Conservation (phyloP, 2,888 invertebrate species). For the Ornithoptera alexandrae region DNA sequence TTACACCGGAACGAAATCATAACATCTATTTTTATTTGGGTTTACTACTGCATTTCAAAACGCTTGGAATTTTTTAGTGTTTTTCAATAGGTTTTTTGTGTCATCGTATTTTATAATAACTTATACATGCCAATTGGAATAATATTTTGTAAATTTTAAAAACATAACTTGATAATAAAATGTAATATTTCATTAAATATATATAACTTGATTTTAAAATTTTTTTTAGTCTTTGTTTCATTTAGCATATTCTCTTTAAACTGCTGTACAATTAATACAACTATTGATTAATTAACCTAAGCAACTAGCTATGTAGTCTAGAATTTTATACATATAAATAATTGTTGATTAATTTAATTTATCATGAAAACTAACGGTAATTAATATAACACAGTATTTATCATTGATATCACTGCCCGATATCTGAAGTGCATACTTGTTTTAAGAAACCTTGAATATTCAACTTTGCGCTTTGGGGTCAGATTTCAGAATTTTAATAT, state of each 20-base stretch:
- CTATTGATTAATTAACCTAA: background rate
- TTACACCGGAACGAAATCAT: conserved; percentile 63
- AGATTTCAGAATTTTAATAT: conserved; percentile 1
- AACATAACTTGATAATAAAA: too few species aligned
- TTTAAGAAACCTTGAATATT: background rate
- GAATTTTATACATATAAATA: background rate
- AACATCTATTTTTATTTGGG: conserved; percentile 49
- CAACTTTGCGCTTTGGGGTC: background rate
- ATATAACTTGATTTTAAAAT: too few species aligned
- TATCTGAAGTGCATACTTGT: background rate
- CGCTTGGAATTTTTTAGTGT: conserved; percentile 1
- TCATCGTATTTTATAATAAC: too few species aligned
- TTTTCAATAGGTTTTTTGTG: background rate
- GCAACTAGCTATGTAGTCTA: background rate
- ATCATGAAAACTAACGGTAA: background rate
- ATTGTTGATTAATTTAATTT: background rate
- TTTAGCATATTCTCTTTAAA: too few species aligned
- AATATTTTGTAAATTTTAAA: too few species aligned
- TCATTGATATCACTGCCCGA: background rate
- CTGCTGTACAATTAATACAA: background rate
- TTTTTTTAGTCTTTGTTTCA: too few species aligned
- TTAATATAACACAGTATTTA: background rate
- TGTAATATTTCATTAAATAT: too few species aligned
- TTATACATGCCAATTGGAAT: too few species aligned
- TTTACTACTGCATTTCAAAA: conserved; percentile 47